Base-by-base conservation (phyloP, 1,140 invertebrate species). In the Mactra quadrangularis region DNA sequence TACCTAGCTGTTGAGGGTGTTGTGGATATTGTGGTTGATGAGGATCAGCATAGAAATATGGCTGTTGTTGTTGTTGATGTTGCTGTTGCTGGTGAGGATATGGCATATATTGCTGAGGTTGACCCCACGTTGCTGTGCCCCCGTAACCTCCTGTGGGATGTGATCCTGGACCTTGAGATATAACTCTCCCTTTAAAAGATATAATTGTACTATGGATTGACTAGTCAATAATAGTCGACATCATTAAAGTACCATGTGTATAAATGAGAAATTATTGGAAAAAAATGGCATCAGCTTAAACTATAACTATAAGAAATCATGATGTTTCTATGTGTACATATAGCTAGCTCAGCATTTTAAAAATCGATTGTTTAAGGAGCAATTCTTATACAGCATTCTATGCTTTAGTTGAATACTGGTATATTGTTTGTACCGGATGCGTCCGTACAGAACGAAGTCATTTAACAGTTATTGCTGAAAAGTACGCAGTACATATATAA, bases 71-170 rank as follows among this genome's bases (percentile, higher is more conserved):
- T 38, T 57, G 31, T 25, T 35, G 35, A 0, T 53, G 31, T 55
- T 47, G 53, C 19, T 41, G 22, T 31, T 66, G 75, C n/a, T 66
- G 75, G 9, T 66, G 59, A 19, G 75, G 75, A 15, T 38, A 64
- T 33, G 31, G 33, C 41, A 11, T 6, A 11, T 41, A 35, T 35
- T 70, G 66, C n/a, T 50, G 13, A 3, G 66, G 66, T 25, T 50
- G 38, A 19, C 7, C 7, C 3, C 9, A 33, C 22, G 27, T 45
- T 0, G 50, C 38, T 15, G 74, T 38, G 7, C 57, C 74, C 22
- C 55, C 74, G 22, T 76, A 76, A 4, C 74, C 74, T 52, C 38
- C 74, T 19, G 74, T 50, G 31, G 7, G 19, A 13, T 27, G 9
- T 11, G 4, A 17, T 31, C 50, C 71, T 3, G 74, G 3, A 27